phyloP scores from a whole-genome alignment of 1,140 invertebrate species.

The Berghia stephanieae region DNA sequence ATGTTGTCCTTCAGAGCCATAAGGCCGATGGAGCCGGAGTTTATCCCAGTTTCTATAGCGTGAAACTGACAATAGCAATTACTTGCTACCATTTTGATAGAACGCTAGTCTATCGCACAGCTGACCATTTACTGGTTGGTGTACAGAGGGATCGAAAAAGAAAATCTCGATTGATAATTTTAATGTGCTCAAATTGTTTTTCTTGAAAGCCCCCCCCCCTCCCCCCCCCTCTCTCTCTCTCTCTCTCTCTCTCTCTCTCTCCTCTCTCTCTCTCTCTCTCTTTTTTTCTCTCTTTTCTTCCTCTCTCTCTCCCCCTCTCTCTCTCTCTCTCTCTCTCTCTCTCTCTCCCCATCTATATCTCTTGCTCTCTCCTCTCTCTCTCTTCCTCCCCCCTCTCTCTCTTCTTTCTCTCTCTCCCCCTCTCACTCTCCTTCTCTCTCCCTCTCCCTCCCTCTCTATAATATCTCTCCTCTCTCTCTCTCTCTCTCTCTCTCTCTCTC shows the following conservation, averaged over 20 bases:
- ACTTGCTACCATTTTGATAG: no score
- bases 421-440: not conserved
- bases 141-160: no score
- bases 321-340: slow-evolving; percentile 26
- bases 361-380: slow-evolving; percentile 21
- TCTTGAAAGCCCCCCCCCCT: no score
- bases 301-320: not conserved
- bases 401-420: not conserved
- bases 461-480: not conserved
- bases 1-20: no score
- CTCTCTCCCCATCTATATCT: slow-evolving; percentile 30
- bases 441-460: not conserved
- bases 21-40: no score
- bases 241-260: slow-evolving; percentile 14
- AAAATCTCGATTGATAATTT: no score
- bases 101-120: no score
- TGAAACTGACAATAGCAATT: no score
- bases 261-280: not conserved
- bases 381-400: not conserved
- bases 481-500: slow-evolving; percentile 7
- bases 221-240: slow-evolving; percentile 28
- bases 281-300: not conserved
- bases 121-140: no score
- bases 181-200: no score
- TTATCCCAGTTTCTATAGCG: no score